A percentile compares a stretch with the other conserved stretches of the same genome.
Conservation (phyloP, 2,888 invertebrate genomes). For the Itoplectis maculator region DNA sequence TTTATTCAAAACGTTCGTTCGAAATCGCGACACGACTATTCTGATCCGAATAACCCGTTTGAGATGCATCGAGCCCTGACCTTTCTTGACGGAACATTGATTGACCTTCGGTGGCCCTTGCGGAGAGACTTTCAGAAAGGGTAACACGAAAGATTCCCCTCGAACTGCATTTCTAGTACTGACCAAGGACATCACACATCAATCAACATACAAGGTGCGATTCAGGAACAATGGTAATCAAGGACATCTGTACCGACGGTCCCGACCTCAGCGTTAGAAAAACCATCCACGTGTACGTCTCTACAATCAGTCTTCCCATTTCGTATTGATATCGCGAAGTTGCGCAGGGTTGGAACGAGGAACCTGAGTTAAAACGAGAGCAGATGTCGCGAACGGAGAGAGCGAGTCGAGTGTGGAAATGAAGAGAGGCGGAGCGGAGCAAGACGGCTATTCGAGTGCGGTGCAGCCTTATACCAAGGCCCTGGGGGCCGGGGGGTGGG, state of each 20-base stretch:
- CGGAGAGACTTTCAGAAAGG: not conserved
- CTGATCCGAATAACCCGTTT: not conserved
- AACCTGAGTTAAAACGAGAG: conserved; percentile 41
- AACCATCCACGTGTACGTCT: conserved; percentile 20
- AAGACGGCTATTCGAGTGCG: conserved; percentile 53
- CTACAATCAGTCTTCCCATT: conserved; percentile 25
- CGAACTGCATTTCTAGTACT: not conserved
- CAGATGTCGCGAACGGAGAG: conserved; percentile 51
- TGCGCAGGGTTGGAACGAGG: conserved; percentile 24
- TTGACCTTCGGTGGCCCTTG: not conserved
- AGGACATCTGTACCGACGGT: conserved; percentile 14
- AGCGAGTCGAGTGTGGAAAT: conserved; percentile 52
- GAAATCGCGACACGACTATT: conserved; percentile 1
- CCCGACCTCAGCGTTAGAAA: conserved; percentile 5
- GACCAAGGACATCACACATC: not conserved
- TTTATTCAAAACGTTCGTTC: conserved; percentile 10
- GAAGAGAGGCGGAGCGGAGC: conserved; percentile 47
- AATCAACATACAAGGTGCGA: not conserved
- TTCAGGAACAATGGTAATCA: conserved; percentile 26
- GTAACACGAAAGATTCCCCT: not conserved
- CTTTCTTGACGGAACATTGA: not conserved
- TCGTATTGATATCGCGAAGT: conserved; percentile 22
- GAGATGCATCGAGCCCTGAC: not conserved
- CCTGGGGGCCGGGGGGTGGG: too few species aligned
- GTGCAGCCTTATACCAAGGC: conserved; percentile 52